Percentiles rank a stretch among this genome's conserved stretches.
These are phyloP conservation scores for Seriola dumerili DNA, from an alignment of 2,113 vertebrate species.

Conservation along the genomic window DNA sequence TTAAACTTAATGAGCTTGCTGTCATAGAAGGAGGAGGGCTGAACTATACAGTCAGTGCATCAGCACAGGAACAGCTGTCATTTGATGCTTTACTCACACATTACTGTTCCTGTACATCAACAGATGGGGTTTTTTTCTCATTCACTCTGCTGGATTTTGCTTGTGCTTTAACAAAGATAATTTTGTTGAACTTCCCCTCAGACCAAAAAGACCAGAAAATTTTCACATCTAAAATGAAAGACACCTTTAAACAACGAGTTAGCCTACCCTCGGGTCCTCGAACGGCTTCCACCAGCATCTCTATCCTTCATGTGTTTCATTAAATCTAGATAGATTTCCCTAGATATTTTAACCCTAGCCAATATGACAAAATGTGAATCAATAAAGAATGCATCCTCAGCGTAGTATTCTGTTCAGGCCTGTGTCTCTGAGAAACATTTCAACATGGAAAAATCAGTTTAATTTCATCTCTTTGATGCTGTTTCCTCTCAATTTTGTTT, in stretches of 20 bases:
- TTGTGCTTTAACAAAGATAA: too few relatives aligned
- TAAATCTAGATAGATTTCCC: not conserved
- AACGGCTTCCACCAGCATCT: too few relatives aligned
- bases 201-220: too few relatives aligned
- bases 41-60: not conserved
- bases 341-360: not conserved
- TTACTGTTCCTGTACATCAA: not conserved
- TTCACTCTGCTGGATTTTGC: too few relatives aligned
- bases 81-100: not conserved
- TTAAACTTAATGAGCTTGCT: not conserved
- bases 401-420: too few relatives aligned
- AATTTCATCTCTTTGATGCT: not conserved
- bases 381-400: too few relatives aligned
- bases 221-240: too few relatives aligned
- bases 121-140: not conserved
- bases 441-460: too few relatives aligned
- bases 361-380: not conserved
- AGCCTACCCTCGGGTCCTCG: too few relatives aligned
- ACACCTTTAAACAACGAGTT: too few relatives aligned
- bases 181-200: too few relatives aligned
- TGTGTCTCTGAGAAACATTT: not conserved
- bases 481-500: too few relatives aligned
- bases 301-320: not conserved
- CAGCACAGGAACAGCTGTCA: not conserved
- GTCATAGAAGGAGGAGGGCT: not conserved